Base-by-base conservation (phyloP, 2,113 vertebrate genomes). In the Mugil cephalus region DNA sequence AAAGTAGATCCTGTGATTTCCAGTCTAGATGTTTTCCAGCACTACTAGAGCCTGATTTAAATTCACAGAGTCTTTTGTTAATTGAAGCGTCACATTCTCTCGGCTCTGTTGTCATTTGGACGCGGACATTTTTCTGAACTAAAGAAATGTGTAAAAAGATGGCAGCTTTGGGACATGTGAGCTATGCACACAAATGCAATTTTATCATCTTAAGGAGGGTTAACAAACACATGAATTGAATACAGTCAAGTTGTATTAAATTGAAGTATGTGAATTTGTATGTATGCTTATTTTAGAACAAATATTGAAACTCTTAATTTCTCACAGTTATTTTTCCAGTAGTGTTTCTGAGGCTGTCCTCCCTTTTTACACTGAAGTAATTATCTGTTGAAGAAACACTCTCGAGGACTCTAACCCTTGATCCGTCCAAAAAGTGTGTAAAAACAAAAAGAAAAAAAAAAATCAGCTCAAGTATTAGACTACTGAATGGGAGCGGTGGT, bases 11-110 rank as follows among this genome's bases (percentile, higher is more conserved):
- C 14, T 19, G 15, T 36, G 19, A n/a, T 10, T 42, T 21, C 15
- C 15, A n/a, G 13, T 18, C 13, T 7, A 18, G 35, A 30, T 64
- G 11, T 58, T n/a, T 45, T 80, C 6, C 11, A 55, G 10, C 47
- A 35, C 0, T 1, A 4, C 7, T 30, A n/a, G 14, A 61, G 1
- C 51, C 61, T 10, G 35, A 24, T 54, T 17, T 13, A 1, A 74
- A 63, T 40, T 69, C 15, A 51, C 15, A 66, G 66, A 78, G 14
- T 39, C 14, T 43, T 61, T 72, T 7, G 77, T 53, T 73, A 39
- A 77, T 74, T 74, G 8, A 69, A 74, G 21, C 59, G 38, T 77
- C 67, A 38, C 36, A 19, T 67, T 71, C 19, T 43, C 17, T 43
- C 59, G 51, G 17, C n/a, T 45, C 35, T 19, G n/a, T 39, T 52